Percentiles rank a stretch among this genome's conserved stretches.
phyloP scores from a whole-genome alignment of 35 echinoderm and acorn worm genomes.

The Lytechinus variegatus region DNA sequence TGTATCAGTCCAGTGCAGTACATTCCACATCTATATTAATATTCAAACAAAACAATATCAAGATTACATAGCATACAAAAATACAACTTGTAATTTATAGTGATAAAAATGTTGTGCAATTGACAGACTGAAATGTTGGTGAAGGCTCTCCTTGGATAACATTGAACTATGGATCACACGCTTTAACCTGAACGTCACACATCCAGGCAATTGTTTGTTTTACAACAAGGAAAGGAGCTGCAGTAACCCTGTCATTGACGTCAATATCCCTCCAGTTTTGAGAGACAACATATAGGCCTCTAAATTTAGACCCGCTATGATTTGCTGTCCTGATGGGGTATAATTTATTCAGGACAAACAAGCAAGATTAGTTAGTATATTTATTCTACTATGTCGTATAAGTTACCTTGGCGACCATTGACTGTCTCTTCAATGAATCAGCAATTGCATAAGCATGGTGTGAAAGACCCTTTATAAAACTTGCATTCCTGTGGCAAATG shows the following conservation, averaged over 20 bases:
- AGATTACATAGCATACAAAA: no score
- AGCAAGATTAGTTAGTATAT: not conserved
- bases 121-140: no score
- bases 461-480: not conserved
- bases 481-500: not conserved
- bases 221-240: not conserved
- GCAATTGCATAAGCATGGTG: not conserved
- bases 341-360: not conserved
- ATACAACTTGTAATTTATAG: no score
- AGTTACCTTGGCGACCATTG: not conserved
- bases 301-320: slow-evolving; percentile 3
- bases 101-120: no score
- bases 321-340: not conserved
- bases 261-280: not conserved
- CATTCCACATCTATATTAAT: no score
- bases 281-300: not conserved
- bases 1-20: no score
- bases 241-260: not conserved
- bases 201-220: not conserved
- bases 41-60: no score
- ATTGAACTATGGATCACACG: not conserved
- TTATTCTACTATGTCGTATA: not conserved
- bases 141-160: not conserved
- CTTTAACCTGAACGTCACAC: not conserved
- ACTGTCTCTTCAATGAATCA: not conserved